Evolutionary conservation across 2,797 vertebrate species (phyloP).

Genomic region (Pelodytes ibericus): DNA sequence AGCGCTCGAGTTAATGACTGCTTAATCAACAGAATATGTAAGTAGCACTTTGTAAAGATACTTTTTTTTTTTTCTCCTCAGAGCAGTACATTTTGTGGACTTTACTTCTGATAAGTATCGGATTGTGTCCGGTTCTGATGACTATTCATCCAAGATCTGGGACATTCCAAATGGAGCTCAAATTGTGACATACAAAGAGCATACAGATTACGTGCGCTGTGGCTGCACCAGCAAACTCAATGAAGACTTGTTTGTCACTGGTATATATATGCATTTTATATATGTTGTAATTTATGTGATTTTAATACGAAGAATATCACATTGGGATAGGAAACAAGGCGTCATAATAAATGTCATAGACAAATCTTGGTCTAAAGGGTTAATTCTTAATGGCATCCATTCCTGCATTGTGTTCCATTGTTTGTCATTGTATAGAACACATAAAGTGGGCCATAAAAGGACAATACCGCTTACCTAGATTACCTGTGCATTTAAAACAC

Average conservation of each 20-base stretch:
- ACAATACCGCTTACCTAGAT: too few relatives aligned
- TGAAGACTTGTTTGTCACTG: conserved; percentile 90
- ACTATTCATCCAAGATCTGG: conserved; percentile 89
- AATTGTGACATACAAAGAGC: conserved; percentile 81
- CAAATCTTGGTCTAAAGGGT: too few relatives aligned
- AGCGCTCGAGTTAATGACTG: background rate
- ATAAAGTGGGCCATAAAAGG: too few relatives aligned
- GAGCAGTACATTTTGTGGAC: conserved; percentile 87
- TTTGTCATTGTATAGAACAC: too few relatives aligned
- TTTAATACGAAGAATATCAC: too few relatives aligned
- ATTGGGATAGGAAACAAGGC: too few relatives aligned
- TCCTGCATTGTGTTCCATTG: too few relatives aligned
- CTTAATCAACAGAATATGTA: too few relatives aligned
- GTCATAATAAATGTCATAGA: too few relatives aligned
- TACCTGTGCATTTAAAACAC: too few relatives aligned
- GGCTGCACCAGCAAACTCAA: conserved; percentile 87
- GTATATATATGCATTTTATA: conserved; percentile 65
- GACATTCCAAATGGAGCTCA: conserved; percentile 85
- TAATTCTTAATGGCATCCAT: too few relatives aligned
- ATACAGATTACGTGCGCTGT: conserved; percentile 92
- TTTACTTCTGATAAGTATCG: conserved; percentile 90
- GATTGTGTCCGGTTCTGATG: conserved; percentile 90
- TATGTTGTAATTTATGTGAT: too few relatives aligned
- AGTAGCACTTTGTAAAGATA: background rate
- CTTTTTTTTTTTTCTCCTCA: conserved; percentile 61